A percentile compares a stretch with the other conserved stretches of the same genome.
phyloP scores from a whole-genome alignment of 2,797 vertebrate genomes.

The Enteromius fasciolatus region DNA sequence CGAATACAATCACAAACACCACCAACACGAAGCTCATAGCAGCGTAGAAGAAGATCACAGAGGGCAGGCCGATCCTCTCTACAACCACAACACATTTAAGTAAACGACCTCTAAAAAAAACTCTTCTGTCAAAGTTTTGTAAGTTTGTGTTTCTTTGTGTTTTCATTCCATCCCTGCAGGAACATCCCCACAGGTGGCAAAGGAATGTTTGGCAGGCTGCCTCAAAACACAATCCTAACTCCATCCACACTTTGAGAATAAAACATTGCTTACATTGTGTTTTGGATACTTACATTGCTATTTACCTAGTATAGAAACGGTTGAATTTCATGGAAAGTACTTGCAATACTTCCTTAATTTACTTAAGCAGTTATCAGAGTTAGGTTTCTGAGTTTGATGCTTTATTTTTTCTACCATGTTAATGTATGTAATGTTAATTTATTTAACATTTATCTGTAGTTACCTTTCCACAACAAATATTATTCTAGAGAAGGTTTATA shows the following conservation, averaged over 20 bases:
- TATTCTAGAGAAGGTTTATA: neutral
- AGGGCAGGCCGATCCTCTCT: constrained; percentile 89
- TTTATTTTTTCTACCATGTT: neutral
- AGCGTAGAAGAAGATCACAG: constrained; percentile 89
- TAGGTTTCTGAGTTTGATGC: neutral
- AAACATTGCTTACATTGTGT: neutral
- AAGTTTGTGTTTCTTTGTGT: constrained; percentile 13
- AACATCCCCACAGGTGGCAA: constrained; percentile 29
- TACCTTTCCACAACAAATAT: neutral
- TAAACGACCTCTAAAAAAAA: neutral
- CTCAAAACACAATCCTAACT: constrained; percentile 16
- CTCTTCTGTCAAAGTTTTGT: neutral
- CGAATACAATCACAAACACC: constrained; percentile 86
- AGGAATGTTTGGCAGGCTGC: neutral
- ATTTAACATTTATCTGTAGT: neutral
- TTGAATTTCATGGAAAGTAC: neutral
- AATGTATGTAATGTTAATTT: neutral
- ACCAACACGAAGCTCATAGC: constrained; percentile 87
- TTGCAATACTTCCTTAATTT: neutral
- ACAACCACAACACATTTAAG: constrained; percentile 43
- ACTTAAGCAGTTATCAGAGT: neutral
- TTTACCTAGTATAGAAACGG: neutral
- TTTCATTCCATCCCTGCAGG: constrained; percentile 26
- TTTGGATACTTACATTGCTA: neutral
- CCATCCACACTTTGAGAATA: neutral